A percentile compares a stretch with the other conserved stretches of the same genome.
Conservation (phyloP, 2,888 invertebrate species). For the Lasioglossum zephyrum region DNA sequence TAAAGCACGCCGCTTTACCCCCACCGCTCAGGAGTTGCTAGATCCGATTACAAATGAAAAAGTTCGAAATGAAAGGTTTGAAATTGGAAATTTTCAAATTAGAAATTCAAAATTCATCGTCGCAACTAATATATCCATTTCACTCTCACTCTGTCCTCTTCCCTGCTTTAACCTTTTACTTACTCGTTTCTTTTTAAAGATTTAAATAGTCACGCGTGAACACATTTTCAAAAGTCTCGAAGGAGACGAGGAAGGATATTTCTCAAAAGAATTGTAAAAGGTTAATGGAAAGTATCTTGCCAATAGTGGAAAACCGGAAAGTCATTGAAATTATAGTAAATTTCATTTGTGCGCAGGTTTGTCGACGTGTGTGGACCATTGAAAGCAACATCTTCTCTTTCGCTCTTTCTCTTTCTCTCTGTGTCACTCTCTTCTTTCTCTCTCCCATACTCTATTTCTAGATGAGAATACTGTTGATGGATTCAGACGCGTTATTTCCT, state of each 20-base stretch:
- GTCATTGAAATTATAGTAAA: background rate
- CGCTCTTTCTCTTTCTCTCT: slow-evolving; percentile 6
- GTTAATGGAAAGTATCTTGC: background rate
- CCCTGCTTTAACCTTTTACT: background rate
- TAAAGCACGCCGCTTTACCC: slow-evolving; percentile 37
- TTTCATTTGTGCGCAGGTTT: slow-evolving; percentile 47
- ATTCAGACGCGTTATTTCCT: slow-evolving; percentile 26
- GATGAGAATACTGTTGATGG: slow-evolving; percentile 45
- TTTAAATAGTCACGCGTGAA: background rate
- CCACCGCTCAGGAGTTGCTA: slow-evolving; percentile 29
- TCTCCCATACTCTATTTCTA: slow-evolving; percentile 7
- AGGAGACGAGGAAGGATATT: background rate
- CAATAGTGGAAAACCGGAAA: background rate
- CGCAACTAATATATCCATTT: background rate
- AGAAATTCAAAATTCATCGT: slow-evolving; percentile 3
- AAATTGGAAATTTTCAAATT: background rate
- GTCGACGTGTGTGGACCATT: slow-evolving; percentile 5
- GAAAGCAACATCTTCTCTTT: slow-evolving; percentile 23
- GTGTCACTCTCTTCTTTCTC: background rate
- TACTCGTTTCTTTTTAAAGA: background rate
- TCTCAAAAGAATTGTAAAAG: background rate
- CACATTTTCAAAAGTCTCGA: background rate
- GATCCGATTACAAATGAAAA: slow-evolving; percentile 27
- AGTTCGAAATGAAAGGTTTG: background rate
- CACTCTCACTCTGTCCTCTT: background rate